Conservation (phyloP, 2,797 vertebrate genomes). For the Sebastes flavidus region DNA sequence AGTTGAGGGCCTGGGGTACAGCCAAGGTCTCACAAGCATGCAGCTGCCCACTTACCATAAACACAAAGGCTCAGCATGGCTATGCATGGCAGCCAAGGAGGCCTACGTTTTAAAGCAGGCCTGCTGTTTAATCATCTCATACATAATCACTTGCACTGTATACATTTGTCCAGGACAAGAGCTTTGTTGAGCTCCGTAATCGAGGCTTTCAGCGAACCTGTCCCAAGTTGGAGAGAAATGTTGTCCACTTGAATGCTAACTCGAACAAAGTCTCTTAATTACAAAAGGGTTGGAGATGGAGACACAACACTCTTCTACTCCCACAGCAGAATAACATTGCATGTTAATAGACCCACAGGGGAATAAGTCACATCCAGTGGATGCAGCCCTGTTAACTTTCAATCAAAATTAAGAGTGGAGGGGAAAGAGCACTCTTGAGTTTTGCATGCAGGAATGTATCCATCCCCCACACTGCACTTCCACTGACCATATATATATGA, state of each 20-base stretch:
- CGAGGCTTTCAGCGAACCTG: constrained; percentile 70
- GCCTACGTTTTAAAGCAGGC: constrained; percentile 75
- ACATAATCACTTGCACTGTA: constrained; percentile 80
- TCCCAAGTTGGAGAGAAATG: constrained; percentile 66
- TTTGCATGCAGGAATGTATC: constrained; percentile 42
- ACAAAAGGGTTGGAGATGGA: constrained; percentile 50
- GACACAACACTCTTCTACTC: constrained; percentile 45
- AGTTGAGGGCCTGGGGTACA: constrained; percentile 72
- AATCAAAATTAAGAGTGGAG: constrained; percentile 19
- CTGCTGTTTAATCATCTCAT: constrained; percentile 82
- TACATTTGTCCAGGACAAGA: constrained; percentile 72
- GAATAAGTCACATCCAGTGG: constrained; percentile 25
- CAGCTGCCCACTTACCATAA: constrained; percentile 87
- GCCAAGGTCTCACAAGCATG: constrained; percentile 79
- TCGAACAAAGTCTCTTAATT: constrained; percentile 65
- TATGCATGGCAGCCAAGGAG: constrained; percentile 79
- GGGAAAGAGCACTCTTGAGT: neutral
- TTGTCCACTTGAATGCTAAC: constrained; percentile 62
- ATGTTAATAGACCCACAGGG: constrained; percentile 42
- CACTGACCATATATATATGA: constrained; percentile 9
- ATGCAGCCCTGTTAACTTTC: constrained; percentile 10
- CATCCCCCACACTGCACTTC: constrained; percentile 27
- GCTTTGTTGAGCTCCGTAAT: constrained; percentile 72
- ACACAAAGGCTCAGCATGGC: constrained; percentile 84
- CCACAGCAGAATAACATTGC: constrained; percentile 30